phyloP scores from a whole-genome alignment of 2,888 invertebrate species.

The Synanthedon andrenaeformis region DNA sequence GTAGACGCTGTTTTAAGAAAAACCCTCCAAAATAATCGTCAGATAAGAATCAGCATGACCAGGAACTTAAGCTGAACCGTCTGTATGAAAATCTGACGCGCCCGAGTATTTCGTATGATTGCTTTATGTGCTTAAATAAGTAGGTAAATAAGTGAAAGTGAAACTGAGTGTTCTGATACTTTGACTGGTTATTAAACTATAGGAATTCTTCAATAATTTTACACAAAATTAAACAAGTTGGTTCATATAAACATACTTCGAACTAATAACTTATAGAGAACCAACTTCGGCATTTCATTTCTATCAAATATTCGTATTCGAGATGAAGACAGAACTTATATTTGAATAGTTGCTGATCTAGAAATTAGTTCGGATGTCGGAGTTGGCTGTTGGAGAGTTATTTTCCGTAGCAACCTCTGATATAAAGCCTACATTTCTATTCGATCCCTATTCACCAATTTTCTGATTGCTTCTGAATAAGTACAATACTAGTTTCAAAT shows the following conservation, averaged over 20 bases:
- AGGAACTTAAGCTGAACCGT: no score
- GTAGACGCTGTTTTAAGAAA: no score
- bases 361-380: neutral
- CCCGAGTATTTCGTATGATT: no score
- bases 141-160: no score
- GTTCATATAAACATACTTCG: neutral
- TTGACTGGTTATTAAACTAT: neutral
- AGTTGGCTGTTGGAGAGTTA: neutral
- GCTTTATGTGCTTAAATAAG: no score
- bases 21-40: no score
- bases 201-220: slow-evolving; percentile 1
- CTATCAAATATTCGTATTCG: neutral
- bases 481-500: no score
- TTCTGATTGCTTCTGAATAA: no score
- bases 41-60: no score
- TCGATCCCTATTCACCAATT: no score
- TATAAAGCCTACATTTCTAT: neutral
- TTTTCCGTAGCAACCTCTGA: neutral
- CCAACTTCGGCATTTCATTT: neutral
- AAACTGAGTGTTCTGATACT: no score
- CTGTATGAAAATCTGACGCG: no score
- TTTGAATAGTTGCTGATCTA: neutral
- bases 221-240: neutral
- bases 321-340: neutral
- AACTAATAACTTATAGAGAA: neutral